A percentile compares a stretch with the other conserved stretches of the same genome.
Evolutionary conservation across 2,888 invertebrate genomes (phyloP).

Genomic region (Standfussiana lucernea): DNA sequence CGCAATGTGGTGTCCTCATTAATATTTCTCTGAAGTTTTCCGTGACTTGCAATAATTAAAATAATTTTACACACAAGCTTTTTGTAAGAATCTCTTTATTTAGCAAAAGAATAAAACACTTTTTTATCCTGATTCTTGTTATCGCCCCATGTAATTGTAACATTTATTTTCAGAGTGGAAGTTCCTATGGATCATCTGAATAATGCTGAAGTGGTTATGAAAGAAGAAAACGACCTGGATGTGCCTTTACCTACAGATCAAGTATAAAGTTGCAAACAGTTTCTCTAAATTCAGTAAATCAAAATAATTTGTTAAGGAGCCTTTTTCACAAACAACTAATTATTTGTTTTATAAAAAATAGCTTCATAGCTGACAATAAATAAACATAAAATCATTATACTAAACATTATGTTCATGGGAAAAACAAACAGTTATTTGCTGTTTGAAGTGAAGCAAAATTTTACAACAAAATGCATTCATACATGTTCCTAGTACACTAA

Average conservation of each 20-base stretch:
- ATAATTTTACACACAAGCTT: not conserved
- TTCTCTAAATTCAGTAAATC: not conserved
- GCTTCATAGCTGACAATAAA: too few relatives aligned
- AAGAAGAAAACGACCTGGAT: conserved; percentile 93
- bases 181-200: conserved; percentile 92
- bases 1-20: not conserved
- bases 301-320: not conserved
- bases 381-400: too few relatives aligned
- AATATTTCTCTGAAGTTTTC: not conserved
- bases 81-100: not conserved
- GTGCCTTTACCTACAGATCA: conserved; percentile 95
- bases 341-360: too few relatives aligned
- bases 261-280: conserved; percentile 87
- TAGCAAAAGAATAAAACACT: not conserved
- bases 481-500: not conserved
- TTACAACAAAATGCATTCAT: not conserved
- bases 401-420: too few relatives aligned
- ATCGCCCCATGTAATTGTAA: conserved; percentile 13
- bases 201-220: conserved; percentile 84
- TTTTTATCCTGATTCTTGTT: too few relatives aligned
- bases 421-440: not conserved
- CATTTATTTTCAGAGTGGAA: conserved; percentile 90
- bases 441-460: not conserved
- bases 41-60: not conserved
- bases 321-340: not conserved